A percentile compares a stretch with the other conserved stretches of the same genome.
phyloP scores from a whole-genome alignment of 2,797 vertebrate species.

The Ptychobarbus kaznakovi region DNA sequence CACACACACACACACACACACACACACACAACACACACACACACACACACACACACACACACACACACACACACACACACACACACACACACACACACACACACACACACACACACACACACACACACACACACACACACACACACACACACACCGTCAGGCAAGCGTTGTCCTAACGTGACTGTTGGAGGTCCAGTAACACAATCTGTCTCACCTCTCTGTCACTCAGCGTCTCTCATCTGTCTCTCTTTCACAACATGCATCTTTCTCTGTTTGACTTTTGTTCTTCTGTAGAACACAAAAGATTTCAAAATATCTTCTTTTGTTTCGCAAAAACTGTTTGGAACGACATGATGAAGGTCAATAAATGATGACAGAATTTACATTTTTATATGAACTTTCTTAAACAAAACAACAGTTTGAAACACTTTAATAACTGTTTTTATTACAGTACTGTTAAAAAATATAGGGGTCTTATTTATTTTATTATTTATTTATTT shows the following conservation, averaged over 20 bases:
- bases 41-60: too few relatives aligned
- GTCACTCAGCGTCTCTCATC: slow-evolving; percentile 33
- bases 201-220: slow-evolving; percentile 52
- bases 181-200: slow-evolving; percentile 54
- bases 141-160: neutral
- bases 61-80: too few relatives aligned
- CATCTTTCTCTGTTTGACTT: slow-evolving; percentile 10
- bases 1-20: too few relatives aligned
- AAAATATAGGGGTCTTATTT: neutral
- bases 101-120: too few relatives aligned
- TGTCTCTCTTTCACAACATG: slow-evolving; percentile 20
- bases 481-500: too few relatives aligned
- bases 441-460: neutral
- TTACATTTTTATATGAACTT: neutral
- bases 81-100: too few relatives aligned
- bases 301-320: neutral
- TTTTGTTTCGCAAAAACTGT: neutral
- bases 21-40: too few relatives aligned
- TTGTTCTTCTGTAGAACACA: neutral
- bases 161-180: slow-evolving; percentile 49
- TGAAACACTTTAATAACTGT: too few relatives aligned
- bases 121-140: too few relatives aligned
- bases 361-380: neutral
- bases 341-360: neutral
- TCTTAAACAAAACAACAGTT: neutral